Base-by-base conservation (phyloP, 2,888 invertebrate species). In the Metellina segmentata region DNA sequence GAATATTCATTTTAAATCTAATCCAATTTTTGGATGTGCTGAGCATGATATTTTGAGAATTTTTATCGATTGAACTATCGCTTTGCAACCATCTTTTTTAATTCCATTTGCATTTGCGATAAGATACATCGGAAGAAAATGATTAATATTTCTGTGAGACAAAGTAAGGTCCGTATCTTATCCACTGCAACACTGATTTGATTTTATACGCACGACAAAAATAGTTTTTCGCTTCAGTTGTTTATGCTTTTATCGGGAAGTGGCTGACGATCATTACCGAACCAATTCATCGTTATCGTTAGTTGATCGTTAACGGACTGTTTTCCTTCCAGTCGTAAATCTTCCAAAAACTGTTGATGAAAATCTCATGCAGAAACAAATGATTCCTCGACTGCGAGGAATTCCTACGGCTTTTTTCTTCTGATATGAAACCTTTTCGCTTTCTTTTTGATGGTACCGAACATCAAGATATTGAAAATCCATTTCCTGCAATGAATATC, bases 201-300 rank as follows among this genome's bases (percentile, higher is more conserved):
- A 79, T 78, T 79, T 70, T 34, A 7, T 19, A 5, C 69, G 11
- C 34, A 77, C 48, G 70, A 71, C 51, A 53, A 20, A 71, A 87
- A 71, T 79, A 71, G 48, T 61, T 52, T 49, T 78, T n/a, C 53
- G 34, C 34, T 85, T 75, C 75, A 9, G 53, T 71, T 79, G 79
- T 87, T 69, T 87, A 79, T 79, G 51, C 61, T 75, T 87, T 83
- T 72, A 79, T 79, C 79, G 49, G 70, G 19, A 87, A 70, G 79
- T 48, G 79, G 77, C 79, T 7, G 72, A 71, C 52, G 48, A 87
- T 87, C 87, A 71, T 79, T 87, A 87, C 79, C 87, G 87, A 79
- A 79, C 77, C 72, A 72, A 85, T 87, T 87, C 53, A 87, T 72
- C 87, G 85, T 75, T 75, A 85, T 85, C 85, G 77, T 85, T 85